Percentiles rank a stretch among this genome's conserved stretches.
Evolutionary conservation across 2,888 invertebrate genomes (phyloP).

Genomic region (Dyspetes luteomarginatus): DNA sequence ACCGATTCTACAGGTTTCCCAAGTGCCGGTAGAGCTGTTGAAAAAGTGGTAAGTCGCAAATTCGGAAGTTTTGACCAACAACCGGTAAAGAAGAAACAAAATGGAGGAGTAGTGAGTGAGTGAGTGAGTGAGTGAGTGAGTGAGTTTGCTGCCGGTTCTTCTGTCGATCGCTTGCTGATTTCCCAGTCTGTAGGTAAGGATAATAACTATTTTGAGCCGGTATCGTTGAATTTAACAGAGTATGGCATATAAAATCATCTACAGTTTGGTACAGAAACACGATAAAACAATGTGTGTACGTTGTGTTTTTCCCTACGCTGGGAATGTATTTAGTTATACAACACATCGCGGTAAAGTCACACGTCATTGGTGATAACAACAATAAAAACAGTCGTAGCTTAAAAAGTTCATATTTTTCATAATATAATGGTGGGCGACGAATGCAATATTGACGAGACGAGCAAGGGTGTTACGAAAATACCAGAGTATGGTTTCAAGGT

Average conservation of each 20-base stretch:
- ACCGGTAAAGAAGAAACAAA: no score
- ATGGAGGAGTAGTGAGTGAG: no score
- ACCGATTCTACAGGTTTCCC: no score
- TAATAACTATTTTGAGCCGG: background rate
- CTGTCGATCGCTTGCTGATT: no score
- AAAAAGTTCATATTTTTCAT: slow-evolving; percentile 78
- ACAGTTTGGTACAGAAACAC: background rate
- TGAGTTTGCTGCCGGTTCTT: no score
- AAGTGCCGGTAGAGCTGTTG: background rate
- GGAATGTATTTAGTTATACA: background rate
- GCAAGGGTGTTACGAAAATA: slow-evolving; percentile 74
- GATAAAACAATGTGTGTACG: background rate
- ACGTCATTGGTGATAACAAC: background rate
- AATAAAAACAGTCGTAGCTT: background rate
- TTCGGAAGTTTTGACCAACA: no score
- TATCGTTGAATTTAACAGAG: background rate
- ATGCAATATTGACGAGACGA: background rate
- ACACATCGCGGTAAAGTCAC: background rate
- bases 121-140: no score
- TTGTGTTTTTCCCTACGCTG: background rate
- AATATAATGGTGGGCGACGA: slow-evolving; percentile 10
- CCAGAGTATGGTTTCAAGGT: slow-evolving; percentile 90
- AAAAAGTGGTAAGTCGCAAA: no score
- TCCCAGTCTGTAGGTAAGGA: background rate
- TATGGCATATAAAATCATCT: background rate